Conservation (phyloP, 2,888 invertebrate species). For the Megaustenia siamemsis region DNA sequence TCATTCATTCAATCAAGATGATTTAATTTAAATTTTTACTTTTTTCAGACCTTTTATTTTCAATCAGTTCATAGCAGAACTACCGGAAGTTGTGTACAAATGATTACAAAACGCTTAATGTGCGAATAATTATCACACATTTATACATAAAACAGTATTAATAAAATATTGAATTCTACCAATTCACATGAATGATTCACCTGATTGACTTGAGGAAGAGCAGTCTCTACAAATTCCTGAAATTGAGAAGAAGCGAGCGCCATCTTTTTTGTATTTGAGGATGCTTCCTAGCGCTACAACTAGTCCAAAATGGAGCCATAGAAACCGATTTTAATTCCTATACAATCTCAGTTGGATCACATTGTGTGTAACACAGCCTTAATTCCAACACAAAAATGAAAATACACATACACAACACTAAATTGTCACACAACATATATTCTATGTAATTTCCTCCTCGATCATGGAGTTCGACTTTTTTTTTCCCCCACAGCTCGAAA, state of each 20-base stretch:
- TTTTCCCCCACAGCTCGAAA: conserved; percentile 42
- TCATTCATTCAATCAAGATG: too few species aligned
- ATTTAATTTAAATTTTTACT: too few species aligned
- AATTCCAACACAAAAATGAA: conserved; percentile 15
- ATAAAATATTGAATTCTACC: neutral
- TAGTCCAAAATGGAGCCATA: conserved; percentile 55
- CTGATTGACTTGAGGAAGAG: conserved; percentile 65
- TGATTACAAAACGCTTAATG: neutral
- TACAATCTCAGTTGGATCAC: conserved; percentile 43
- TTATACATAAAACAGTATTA: neutral
- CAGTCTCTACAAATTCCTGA: conserved; percentile 61
- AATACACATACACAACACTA: conserved; percentile 23
- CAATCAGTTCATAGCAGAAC: too few species aligned
- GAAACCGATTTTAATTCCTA: conserved; percentile 38
- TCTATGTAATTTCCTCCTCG: conserved; percentile 15
- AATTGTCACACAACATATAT: conserved; percentile 41
- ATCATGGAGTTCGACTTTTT: conserved; percentile 59
- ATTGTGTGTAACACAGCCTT: conserved; percentile 36
- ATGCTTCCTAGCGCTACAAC: conserved; percentile 54
- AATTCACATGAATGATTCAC: conserved; percentile 43
- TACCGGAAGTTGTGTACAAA: neutral
- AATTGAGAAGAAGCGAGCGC: conserved; percentile 60
- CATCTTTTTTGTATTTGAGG: conserved; percentile 57
- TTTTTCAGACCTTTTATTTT: too few species aligned
- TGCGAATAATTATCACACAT: neutral